A percentile compares a stretch with the other conserved stretches of the same genome.
These are phyloP conservation scores for Neuroscelio doddi DNA, from an alignment of 2,888 invertebrate genomes.

Conservation along the genomic window DNA sequence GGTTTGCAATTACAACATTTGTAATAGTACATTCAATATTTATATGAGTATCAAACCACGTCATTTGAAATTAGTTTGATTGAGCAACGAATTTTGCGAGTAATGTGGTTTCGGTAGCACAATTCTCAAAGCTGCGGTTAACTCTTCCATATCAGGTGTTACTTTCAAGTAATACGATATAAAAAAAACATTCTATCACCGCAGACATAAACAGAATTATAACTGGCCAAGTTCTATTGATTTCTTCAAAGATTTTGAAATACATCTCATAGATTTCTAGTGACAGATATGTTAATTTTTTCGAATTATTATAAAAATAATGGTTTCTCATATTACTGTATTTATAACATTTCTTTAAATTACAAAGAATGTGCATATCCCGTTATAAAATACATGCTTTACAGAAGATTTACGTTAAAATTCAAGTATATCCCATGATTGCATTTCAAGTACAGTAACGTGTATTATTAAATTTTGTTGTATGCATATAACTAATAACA, in stretches of 20 bases:
- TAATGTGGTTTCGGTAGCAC: conserved; percentile 7
- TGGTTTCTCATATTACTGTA: not conserved
- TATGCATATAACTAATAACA: too few species aligned
- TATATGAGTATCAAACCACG: too few species aligned
- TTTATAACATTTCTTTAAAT: too few species aligned
- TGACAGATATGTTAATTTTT: not conserved
- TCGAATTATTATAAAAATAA: not conserved
- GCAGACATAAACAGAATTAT: not conserved
- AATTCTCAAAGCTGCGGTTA: not conserved
- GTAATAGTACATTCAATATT: too few species aligned
- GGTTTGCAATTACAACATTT: too few species aligned
- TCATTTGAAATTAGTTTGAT: too few species aligned
- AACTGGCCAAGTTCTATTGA: not conserved
- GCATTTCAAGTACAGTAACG: too few species aligned
- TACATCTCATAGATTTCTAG: not conserved
- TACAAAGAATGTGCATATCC: too few species aligned
- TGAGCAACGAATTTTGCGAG: conserved; percentile 2
- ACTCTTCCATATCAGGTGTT: not conserved
- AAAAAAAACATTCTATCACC: not conserved
- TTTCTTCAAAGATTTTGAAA: conserved; percentile 3
- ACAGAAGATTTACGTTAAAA: too few species aligned
- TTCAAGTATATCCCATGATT: too few species aligned
- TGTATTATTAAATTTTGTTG: too few species aligned
- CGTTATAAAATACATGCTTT: too few species aligned
- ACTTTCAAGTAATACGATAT: not conserved